Evolutionary conservation across 2,113 vertebrate species (phyloP).

Genomic region (Sebastes fasciatus): DNA sequence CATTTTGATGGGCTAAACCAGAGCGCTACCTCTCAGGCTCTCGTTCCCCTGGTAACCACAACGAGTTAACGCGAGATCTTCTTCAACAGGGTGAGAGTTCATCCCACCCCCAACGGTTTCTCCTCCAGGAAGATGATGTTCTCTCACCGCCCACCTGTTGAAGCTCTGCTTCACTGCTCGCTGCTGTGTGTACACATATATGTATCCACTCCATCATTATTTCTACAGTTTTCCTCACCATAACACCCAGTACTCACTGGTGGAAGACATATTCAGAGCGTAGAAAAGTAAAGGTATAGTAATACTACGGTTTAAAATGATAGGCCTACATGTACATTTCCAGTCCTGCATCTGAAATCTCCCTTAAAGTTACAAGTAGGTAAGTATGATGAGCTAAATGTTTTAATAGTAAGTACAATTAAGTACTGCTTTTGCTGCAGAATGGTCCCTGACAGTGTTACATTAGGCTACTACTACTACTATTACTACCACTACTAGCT

Average conservation of each 20-base stretch:
- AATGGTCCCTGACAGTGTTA: background rate
- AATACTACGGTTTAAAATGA: background rate
- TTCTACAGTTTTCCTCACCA: background rate
- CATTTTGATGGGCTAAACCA: conserved; percentile 42
- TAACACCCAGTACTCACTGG: background rate
- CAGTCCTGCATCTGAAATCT: background rate
- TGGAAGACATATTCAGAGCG: background rate
- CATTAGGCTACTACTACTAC: background rate
- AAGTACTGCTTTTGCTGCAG: background rate
- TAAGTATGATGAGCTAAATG: background rate
- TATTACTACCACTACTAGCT: background rate
- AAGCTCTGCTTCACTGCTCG: background rate
- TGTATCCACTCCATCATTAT: background rate
- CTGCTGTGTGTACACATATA: background rate
- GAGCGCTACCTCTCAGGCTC: conserved; percentile 68
- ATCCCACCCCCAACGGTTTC: background rate
- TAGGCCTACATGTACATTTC: background rate
- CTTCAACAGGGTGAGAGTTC: background rate
- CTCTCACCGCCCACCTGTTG: background rate
- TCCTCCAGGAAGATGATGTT: too few species aligned
- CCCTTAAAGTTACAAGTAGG: background rate
- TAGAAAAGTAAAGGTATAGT: background rate
- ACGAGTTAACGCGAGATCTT: conserved; percentile 78
- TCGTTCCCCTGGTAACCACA: conserved; percentile 80
- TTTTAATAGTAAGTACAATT: background rate